Evolutionary conservation across 2,113 vertebrate species (phyloP).

Genomic region (Oryzias woworae): DNA sequence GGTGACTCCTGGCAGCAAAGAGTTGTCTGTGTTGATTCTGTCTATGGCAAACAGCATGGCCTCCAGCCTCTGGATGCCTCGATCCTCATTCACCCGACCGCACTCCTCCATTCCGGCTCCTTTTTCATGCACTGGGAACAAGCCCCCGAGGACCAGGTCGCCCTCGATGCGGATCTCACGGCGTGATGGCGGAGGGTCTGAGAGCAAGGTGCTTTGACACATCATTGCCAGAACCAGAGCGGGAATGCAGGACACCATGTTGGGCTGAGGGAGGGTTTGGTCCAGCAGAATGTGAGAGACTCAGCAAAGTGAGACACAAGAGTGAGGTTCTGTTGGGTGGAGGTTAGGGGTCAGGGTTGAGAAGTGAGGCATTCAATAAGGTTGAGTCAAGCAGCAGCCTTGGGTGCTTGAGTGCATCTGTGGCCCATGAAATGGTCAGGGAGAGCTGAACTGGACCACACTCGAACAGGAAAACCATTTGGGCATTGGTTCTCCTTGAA

Average conservation of each 20-base stretch:
- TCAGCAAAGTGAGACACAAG: conserved; percentile 52
- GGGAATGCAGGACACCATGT: conserved; percentile 84
- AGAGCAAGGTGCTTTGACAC: conserved; percentile 86
- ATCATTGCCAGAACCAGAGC: conserved; percentile 85
- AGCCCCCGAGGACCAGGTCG: conserved; percentile 93
- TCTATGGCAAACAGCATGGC: conserved; percentile 98
- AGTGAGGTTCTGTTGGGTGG: conserved; percentile 30
- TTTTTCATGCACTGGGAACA: conserved; percentile 98
- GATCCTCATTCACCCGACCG: conserved; percentile 93
- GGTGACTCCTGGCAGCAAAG: conserved; percentile 88
- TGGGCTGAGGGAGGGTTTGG: conserved; percentile 65
- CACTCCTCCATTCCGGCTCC: conserved; percentile 93
- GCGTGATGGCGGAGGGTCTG: conserved; percentile 87
- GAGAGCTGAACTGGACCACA: conserved; percentile 64
- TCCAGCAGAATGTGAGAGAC: conserved; percentile 31
- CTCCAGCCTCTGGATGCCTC: conserved; percentile 95
- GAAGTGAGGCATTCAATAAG: conserved; percentile 26
- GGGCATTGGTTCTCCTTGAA: conserved; percentile 79
- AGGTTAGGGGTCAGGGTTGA: conserved; percentile 50
- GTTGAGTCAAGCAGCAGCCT: conserved; percentile 41
- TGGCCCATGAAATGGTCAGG: conserved; percentile 78
- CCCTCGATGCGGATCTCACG: conserved; percentile 97
- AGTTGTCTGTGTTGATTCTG: conserved; percentile 89
- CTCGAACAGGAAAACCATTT: conserved; percentile 72
- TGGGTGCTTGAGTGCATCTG: conserved; percentile 58